Conservation (phyloP, 2,797 vertebrate genomes). For the Rhyacichthys aspro region DNA sequence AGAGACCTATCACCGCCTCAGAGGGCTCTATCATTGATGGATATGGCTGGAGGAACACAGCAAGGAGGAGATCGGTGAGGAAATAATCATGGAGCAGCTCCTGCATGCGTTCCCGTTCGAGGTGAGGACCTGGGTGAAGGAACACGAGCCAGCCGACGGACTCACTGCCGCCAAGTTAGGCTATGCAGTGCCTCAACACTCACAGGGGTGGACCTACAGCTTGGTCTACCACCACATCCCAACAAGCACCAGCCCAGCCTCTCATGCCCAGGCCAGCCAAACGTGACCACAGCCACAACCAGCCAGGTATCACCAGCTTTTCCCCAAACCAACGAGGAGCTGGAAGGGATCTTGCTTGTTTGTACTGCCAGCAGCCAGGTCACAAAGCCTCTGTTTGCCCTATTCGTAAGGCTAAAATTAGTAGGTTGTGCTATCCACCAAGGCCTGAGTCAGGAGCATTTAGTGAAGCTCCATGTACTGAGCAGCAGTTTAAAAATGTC, state of each 20-base stretch:
- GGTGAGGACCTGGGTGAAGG: no score
- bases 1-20: no score
- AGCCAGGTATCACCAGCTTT: neutral
- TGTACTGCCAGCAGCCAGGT: conserved; percentile 20
- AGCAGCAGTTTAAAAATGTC: neutral
- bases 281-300: neutral
- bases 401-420: neutral
- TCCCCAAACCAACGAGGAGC: neutral
- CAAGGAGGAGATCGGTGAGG: no score
- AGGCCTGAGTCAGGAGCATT: neutral
- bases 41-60: no score
- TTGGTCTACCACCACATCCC: no score
- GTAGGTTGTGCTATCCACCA: neutral
- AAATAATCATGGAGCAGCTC: no score
- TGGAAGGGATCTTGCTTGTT: neutral
- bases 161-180: neutral
- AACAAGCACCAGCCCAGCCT: no score
- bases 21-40: no score
- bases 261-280: neutral
- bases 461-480: no score
- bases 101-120: no score
- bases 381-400: conserved; percentile 6
- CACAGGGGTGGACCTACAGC: neutral
- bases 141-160: conserved; percentile 3
- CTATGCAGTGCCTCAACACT: conserved; percentile 6